Conservation (phyloP, 53 echinoderm and acorn worm genomes). For the Paelopatides confundens region DNA sequence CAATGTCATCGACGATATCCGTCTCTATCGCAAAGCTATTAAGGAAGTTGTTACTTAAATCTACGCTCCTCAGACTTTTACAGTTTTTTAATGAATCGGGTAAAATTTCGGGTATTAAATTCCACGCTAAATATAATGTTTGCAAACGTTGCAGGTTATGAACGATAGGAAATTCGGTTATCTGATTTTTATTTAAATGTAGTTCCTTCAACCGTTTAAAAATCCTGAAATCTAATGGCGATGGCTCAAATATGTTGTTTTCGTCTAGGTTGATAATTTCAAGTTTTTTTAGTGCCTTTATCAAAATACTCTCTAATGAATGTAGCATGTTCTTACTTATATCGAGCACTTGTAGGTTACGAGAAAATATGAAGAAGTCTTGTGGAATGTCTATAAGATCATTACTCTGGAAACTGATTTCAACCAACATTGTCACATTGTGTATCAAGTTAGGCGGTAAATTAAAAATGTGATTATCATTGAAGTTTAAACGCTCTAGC, state of each 20-base stretch:
- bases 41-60: background rate
- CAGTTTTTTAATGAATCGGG: background rate
- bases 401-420: background rate
- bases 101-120: background rate
- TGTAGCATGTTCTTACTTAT: background rate
- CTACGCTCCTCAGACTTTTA: background rate
- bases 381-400: background rate
- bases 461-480: background rate
- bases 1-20: background rate
- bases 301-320: background rate
- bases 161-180: constrained; percentile 8
- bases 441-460: background rate
- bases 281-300: background rate
- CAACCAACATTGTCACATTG: background rate
- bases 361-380: background rate
- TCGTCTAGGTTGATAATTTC: background rate
- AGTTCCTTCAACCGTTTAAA: constrained; percentile 2
- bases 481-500: background rate
- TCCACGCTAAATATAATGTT: background rate
- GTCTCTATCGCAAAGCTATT: background rate
- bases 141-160: background rate
- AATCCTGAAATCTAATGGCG: constrained; percentile 17
- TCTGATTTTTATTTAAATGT: background rate
- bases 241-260: constrained; percentile 11
- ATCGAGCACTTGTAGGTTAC: background rate